phyloP scores from a whole-genome alignment of 35 echinoderm and acorn worm genomes.

The Holothuria glaberrima region DNA sequence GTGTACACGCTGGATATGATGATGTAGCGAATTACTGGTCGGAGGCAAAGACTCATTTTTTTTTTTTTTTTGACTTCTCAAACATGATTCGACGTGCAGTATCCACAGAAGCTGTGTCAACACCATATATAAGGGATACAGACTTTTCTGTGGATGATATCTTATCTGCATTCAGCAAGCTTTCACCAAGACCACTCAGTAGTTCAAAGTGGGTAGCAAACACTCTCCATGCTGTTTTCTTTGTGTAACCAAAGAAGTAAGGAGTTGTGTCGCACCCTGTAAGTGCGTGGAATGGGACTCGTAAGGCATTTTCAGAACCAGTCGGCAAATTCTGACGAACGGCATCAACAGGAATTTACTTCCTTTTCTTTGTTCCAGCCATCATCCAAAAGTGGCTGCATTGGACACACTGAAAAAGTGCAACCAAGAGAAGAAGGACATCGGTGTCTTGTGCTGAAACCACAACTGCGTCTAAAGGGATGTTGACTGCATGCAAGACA shows the following conservation, averaged over 20 bases:
- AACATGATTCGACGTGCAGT: not conserved
- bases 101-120: too few relatives aligned
- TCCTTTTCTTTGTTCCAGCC: conserved; percentile 36
- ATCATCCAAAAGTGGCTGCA: conserved; percentile 35
- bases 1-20: too few relatives aligned
- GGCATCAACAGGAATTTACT: not conserved
- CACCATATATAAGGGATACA: conserved; percentile 13
- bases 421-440: conserved; percentile 22
- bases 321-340: not conserved
- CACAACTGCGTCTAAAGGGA: not conserved
- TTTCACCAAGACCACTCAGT: not conserved
- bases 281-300: conserved; percentile 23
- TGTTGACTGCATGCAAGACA: not conserved
- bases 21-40: conserved; percentile 28
- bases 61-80: not conserved
- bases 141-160: conserved; percentile 33
- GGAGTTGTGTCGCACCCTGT: conserved; percentile 21
- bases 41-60: conserved; percentile 23
- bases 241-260: conserved; percentile 21
- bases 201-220: too few relatives aligned
- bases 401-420: conserved; percentile 31
- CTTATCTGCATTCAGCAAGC: not conserved
- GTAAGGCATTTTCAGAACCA: not conserved
- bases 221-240: not conserved
- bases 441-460: not conserved